phyloP scores from a whole-genome alignment of 2,888 invertebrate species.

The Ryuthela nishihirai region DNA sequence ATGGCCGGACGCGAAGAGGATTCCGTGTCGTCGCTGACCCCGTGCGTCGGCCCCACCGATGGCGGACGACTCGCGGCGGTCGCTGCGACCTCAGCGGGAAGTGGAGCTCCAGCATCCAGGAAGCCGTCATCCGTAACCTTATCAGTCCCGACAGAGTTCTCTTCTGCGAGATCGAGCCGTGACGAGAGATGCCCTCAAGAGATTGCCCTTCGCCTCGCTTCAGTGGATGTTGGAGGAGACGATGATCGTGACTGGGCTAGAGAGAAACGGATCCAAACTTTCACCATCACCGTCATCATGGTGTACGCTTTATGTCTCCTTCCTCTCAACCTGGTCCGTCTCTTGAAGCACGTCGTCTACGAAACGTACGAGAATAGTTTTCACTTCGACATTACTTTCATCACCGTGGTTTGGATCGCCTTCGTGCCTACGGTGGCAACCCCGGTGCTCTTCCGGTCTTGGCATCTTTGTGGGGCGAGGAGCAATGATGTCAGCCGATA shows the following conservation, averaged over 20 bases:
- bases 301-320: constrained; percentile 64
- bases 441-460: constrained; percentile 56
- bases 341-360: constrained; percentile 62
- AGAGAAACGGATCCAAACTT: constrained; percentile 65
- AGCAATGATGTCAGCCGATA: constrained; percentile 17
- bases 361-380: constrained; percentile 67
- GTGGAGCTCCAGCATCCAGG: background rate
- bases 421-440: constrained; percentile 65
- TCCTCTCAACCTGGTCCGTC: constrained; percentile 61
- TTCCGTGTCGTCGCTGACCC: constrained; percentile 8
- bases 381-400: constrained; percentile 65
- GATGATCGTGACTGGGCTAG: constrained; percentile 52
- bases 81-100: background rate
- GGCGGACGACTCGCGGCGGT: background rate
- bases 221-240: constrained; percentile 36
- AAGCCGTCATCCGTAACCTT: constrained; percentile 2
- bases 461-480: constrained; percentile 5
- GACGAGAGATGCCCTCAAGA: constrained; percentile 23
- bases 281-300: constrained; percentile 63
- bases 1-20: constrained; percentile 2
- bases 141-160: constrained; percentile 6
- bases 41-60: too few species aligned
- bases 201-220: constrained; percentile 19
- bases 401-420: constrained; percentile 66
- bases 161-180: constrained; percentile 33